These are phyloP conservation scores for Clistopyga incitator DNA, from an alignment of 2,888 invertebrate genomes.

Conservation along the genomic window DNA sequence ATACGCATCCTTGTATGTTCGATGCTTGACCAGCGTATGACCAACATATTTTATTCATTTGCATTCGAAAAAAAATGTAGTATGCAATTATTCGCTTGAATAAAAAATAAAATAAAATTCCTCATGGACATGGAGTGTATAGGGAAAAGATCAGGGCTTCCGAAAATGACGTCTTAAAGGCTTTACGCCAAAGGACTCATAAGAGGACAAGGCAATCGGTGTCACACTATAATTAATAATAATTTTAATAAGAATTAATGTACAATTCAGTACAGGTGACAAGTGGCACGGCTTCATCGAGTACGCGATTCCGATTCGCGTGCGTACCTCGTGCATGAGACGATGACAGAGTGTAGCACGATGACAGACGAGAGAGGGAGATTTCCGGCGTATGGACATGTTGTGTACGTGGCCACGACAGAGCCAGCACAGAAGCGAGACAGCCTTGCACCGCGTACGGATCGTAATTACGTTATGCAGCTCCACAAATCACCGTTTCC, in stretches of 20 bases:
- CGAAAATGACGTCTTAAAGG: too few relatives aligned
- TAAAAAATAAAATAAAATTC: too few relatives aligned
- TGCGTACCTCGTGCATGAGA: slow-evolving; percentile 27
- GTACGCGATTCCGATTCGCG: not conserved
- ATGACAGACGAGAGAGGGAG: slow-evolving; percentile 42
- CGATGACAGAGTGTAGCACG: slow-evolving; percentile 31
- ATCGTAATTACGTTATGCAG: slow-evolving; percentile 70
- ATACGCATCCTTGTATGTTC: not conserved
- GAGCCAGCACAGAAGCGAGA: slow-evolving; percentile 54
- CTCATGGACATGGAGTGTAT: too few relatives aligned
- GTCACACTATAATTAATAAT: too few relatives aligned
- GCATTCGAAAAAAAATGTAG: not conserved
- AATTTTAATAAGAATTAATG: too few relatives aligned
- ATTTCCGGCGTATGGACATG: slow-evolving; percentile 61
- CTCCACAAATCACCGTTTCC: slow-evolving; percentile 66
- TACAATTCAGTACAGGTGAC: not conserved
- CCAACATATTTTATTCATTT: not conserved
- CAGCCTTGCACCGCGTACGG: slow-evolving; percentile 61
- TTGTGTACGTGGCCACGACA: slow-evolving; percentile 38
- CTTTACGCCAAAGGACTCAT: too few relatives aligned
- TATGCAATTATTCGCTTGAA: not conserved
- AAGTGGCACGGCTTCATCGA: not conserved
- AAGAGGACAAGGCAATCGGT: too few relatives aligned
- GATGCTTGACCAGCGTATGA: not conserved
- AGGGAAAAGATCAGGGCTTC: too few relatives aligned